Evolutionary conservation across 2,797 vertebrate species (phyloP).

Genomic region (Microctenopoma steveboyesi): DNA sequence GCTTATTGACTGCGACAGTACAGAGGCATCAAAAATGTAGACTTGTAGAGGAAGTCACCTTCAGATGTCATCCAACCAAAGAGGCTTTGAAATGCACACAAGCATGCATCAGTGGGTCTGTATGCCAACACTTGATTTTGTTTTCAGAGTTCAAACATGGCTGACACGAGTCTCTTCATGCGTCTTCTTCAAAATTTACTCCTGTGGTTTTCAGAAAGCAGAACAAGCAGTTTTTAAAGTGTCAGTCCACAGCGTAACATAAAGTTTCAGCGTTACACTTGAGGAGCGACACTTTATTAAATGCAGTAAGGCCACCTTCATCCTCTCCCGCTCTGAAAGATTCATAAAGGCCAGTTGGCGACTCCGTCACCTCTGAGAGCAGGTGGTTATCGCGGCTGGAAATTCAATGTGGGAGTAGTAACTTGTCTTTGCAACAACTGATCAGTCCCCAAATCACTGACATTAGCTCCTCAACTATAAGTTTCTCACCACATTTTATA

Average conservation of each 20-base stretch:
- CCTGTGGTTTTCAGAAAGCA: slow-evolving; percentile 14
- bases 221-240: slow-evolving; percentile 35
- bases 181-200: slow-evolving; percentile 43
- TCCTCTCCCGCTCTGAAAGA: slow-evolving; percentile 57
- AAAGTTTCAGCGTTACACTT: slow-evolving; percentile 32
- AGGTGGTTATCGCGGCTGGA: slow-evolving; percentile 36
- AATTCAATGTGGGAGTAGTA: slow-evolving; percentile 55
- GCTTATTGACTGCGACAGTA: slow-evolving; percentile 84
- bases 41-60: slow-evolving; percentile 78
- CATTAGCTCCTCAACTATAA: slow-evolving; percentile 73
- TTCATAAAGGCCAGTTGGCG: slow-evolving; percentile 76
- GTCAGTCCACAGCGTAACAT: slow-evolving; percentile 33
- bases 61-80: slow-evolving; percentile 73
- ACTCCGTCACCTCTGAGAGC: slow-evolving; percentile 59
- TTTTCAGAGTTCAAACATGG: slow-evolving; percentile 37
- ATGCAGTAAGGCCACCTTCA: slow-evolving; percentile 59
- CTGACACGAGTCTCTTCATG: slow-evolving; percentile 10
- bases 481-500: slow-evolving; percentile 69
- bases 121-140: slow-evolving; percentile 22
- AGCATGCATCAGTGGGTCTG: slow-evolving; percentile 31
- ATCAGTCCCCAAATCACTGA: slow-evolving; percentile 70
- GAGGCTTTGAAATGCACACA: slow-evolving; percentile 37
- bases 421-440: slow-evolving; percentile 55
- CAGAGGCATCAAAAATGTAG: slow-evolving; percentile 72
- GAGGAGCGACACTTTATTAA: slow-evolving; percentile 58